phyloP scores from a whole-genome alignment of 2,113 vertebrate species.

The Peromyscus maniculatus region DNA sequence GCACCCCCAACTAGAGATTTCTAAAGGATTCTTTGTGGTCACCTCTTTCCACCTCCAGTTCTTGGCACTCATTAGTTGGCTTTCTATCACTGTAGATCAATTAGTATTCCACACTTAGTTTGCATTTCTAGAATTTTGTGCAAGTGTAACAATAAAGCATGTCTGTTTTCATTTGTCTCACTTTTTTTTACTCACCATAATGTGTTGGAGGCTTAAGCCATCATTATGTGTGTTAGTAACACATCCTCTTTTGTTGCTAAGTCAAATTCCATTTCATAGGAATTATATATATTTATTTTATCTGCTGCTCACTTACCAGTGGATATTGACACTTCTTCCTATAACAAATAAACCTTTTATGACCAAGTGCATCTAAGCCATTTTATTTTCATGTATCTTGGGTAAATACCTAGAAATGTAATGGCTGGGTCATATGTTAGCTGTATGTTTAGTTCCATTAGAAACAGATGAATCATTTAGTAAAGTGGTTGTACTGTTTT shows the following conservation, averaged over 20 bases:
- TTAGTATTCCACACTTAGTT: slow-evolving; percentile 48
- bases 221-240: not conserved
- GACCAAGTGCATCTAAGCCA: not conserved
- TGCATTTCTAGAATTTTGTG: slow-evolving; percentile 36
- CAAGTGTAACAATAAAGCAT: not conserved
- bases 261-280: not conserved
- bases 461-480: slow-evolving; percentile 17
- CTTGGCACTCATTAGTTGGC: not conserved
- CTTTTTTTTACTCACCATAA: slow-evolving; percentile 7
- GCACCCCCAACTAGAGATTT: not conserved
- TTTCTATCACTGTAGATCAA: slow-evolving; percentile 24
- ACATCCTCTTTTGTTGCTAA: slow-evolving; percentile 23
- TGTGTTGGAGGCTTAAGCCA: slow-evolving; percentile 9
- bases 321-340: not conserved
- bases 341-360: not conserved
- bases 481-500: slow-evolving; percentile 32
- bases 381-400: slow-evolving; percentile 51
- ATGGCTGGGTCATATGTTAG: not conserved
- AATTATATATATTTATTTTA: not conserved
- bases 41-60: not conserved
- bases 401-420: not conserved
- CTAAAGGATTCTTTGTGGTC: not conserved
- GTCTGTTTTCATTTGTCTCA: not conserved
- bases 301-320: not conserved
- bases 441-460: not conserved